These are phyloP conservation scores for Ptychoptera contaminata DNA, from an alignment of 2,888 invertebrate genomes.

Conservation along the genomic window DNA sequence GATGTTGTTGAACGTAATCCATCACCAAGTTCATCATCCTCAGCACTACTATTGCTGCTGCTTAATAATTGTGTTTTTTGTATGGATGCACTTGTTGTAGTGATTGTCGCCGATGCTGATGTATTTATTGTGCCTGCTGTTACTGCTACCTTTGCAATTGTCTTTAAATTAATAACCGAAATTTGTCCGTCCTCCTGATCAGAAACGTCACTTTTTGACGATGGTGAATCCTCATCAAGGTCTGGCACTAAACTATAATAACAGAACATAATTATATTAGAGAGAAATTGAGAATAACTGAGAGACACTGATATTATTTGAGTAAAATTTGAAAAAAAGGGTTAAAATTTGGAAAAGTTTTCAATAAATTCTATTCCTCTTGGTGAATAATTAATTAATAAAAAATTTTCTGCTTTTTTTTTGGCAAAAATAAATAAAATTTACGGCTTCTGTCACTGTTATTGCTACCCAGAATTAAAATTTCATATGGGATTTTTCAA, in stretches of 20 bases:
- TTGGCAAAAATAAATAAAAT: slow-evolving; percentile 3
- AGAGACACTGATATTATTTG: not conserved
- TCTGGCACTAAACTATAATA: slow-evolving; percentile 62
- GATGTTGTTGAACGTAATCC: slow-evolving; percentile 19
- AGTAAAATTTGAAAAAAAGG: no score
- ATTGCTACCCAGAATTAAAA: no score
- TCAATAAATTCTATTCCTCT: no score
- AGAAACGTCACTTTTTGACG: slow-evolving; percentile 56
- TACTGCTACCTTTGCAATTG: slow-evolving; percentile 5
- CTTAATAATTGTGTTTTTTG: slow-evolving; percentile 5
- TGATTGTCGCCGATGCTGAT: slow-evolving; percentile 5
- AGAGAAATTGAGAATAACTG: slow-evolving; percentile 4
- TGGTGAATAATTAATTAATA: no score
- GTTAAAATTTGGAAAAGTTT: no score
- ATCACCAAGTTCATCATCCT: slow-evolving; percentile 32
- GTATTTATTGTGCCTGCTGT: slow-evolving; percentile 1
- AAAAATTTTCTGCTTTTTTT: no score
- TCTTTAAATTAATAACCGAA: slow-evolving; percentile 11
- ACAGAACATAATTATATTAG: not conserved
- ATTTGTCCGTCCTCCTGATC: slow-evolving; percentile 40
- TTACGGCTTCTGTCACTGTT: not conserved
- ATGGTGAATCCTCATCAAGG: slow-evolving; percentile 65
- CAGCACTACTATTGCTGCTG: slow-evolving; percentile 21
- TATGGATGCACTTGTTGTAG: slow-evolving; percentile 14
- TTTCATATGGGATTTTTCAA: not conserved